These are phyloP conservation scores for Drosophila mayri DNA, from an alignment of 1,140 invertebrate species.

Conservation along the genomic window DNA sequence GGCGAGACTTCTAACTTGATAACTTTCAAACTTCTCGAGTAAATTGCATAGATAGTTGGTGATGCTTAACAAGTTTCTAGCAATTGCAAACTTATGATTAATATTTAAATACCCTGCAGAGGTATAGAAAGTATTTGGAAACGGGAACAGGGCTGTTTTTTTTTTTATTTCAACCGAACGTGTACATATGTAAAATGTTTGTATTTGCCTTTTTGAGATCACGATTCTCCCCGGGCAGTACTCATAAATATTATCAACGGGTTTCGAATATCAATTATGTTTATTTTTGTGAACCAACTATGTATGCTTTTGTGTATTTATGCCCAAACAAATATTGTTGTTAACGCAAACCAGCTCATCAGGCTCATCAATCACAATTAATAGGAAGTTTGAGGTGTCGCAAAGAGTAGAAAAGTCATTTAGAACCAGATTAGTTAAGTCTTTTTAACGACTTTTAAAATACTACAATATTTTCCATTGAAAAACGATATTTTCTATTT, in stretches of 20 bases:
- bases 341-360: constrained; percentile 17
- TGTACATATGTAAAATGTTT: not conserved
- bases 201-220: constrained; percentile 6
- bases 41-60: not conserved
- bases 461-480: not conserved
- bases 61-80: constrained; percentile 47
- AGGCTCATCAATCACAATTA: constrained; percentile 59
- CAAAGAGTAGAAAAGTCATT: constrained; percentile 3
- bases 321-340: constrained; percentile 17
- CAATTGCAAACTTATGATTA: not conserved
- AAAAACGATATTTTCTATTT: not conserved
- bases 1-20: not conserved
- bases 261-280: constrained; percentile 50
- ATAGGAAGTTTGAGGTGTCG: constrained; percentile 32
- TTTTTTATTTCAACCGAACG: not conserved
- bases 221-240: constrained; percentile 30
- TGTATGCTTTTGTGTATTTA: constrained; percentile 13
- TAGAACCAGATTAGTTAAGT: not conserved
- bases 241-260: constrained; percentile 26
- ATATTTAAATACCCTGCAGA: not conserved
- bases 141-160: not conserved
- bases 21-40: not conserved
- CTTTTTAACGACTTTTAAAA: not conserved
- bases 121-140: constrained; percentile 2
- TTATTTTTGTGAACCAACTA: constrained; percentile 3